A percentile compares a stretch with the other conserved stretches of the same genome.
These are phyloP conservation scores for Lepus europaeus DNA, from an alignment of 2,113 vertebrate genomes.

Conservation along the genomic window DNA sequence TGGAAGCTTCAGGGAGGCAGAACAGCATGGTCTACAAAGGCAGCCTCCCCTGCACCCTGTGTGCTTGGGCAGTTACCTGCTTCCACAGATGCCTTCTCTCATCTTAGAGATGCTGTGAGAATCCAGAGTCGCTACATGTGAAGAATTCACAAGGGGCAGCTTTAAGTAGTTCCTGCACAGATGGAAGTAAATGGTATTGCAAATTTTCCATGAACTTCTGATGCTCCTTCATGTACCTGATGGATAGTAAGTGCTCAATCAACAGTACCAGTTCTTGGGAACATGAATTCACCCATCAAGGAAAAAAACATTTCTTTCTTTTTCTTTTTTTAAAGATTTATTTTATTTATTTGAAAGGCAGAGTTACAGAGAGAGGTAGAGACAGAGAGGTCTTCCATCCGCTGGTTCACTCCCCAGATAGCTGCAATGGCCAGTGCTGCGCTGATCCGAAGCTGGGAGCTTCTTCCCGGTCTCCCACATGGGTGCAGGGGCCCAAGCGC, in stretches of 20 bases:
- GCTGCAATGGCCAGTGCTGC: no score
- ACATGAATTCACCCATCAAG: neutral
- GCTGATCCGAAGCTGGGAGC: no score
- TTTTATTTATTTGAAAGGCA: no score
- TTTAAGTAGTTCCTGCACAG: no score
- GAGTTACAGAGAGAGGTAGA: no score
- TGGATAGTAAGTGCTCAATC: neutral
- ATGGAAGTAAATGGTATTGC: no score
- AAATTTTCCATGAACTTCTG: no score
- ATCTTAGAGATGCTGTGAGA: neutral
- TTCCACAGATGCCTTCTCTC: neutral
- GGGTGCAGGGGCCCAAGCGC: no score
- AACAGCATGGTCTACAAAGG: neutral
- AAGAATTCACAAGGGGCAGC: neutral
- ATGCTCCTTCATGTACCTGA: neutral
- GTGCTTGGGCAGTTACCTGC: neutral
- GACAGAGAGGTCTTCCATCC: no score
- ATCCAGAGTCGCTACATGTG: neutral
- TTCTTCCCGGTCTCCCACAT: no score
- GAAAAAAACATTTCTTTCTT: neutral
- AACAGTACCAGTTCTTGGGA: neutral
- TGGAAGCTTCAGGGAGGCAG: neutral
- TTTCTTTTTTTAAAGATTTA: no score
- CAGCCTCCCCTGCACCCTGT: rapidly evolving
- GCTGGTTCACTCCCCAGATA: no score